Percentiles rank a stretch among this genome's conserved stretches.
phyloP scores from a whole-genome alignment of 2,888 invertebrate genomes.

The Oscheius onirici region DNA sequence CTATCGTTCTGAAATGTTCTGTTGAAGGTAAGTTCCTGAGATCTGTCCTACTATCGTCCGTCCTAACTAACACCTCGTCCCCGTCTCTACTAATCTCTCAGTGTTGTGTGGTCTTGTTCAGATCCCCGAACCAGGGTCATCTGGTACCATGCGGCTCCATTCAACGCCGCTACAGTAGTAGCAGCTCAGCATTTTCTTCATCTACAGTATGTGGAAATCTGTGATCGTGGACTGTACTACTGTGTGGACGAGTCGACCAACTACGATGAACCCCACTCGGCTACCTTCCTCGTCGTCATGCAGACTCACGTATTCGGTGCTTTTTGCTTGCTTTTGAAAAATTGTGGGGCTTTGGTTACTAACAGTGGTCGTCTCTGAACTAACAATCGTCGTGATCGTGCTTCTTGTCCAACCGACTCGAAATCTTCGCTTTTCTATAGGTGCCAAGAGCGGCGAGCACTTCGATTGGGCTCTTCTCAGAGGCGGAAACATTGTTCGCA shows the following conservation, averaged over 20 bases:
- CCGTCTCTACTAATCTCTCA: slow-evolving; percentile 5
- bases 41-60: background rate
- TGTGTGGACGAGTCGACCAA: slow-evolving; percentile 46
- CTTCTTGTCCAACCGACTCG: background rate
- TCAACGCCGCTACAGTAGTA: slow-evolving; percentile 41
- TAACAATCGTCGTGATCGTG: slow-evolving; percentile 6
- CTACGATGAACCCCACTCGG: slow-evolving; percentile 43
- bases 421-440: slow-evolving; percentile 35
- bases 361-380: background rate
- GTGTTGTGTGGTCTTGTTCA: slow-evolving; percentile 28
- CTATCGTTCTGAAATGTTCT: slow-evolving; percentile 71
- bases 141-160: slow-evolving; percentile 47
- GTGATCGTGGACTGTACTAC: slow-evolving; percentile 53
- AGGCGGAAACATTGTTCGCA: slow-evolving; percentile 66
- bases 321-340: slow-evolving; percentile 21
- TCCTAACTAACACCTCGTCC: slow-evolving; percentile 1
- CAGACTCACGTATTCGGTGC: slow-evolving; percentile 44
- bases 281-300: slow-evolving; percentile 43
- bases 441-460: slow-evolving; percentile 52
- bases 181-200: slow-evolving; percentile 43
- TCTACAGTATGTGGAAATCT: slow-evolving; percentile 38
- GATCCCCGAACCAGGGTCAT: slow-evolving; percentile 44
- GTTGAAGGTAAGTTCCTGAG: slow-evolving; percentile 57
- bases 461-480: slow-evolving; percentile 70
- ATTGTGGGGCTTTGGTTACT: background rate